A percentile compares a stretch with the other conserved stretches of the same genome.
Conservation (phyloP, 2,888 invertebrate species). For the Malthinus flaveolus region DNA sequence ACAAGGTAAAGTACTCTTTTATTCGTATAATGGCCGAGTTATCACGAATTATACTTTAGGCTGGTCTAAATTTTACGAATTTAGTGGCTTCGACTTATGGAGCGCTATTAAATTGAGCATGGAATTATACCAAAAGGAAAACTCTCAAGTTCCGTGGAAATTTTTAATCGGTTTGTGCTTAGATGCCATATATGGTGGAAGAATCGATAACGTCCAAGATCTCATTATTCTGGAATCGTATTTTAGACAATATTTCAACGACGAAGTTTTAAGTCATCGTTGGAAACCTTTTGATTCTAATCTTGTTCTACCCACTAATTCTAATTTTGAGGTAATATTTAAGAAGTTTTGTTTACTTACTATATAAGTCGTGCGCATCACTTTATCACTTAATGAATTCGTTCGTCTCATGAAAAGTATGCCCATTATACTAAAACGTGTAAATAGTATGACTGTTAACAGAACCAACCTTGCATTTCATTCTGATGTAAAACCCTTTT, state of each 20-base stretch:
- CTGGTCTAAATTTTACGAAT: slow-evolving; percentile 89
- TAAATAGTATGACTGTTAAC: no score
- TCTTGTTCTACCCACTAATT: slow-evolving; percentile 58
- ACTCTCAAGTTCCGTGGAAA: slow-evolving; percentile 64
- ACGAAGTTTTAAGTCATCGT: slow-evolving; percentile 62
- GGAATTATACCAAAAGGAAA: slow-evolving; percentile 50
- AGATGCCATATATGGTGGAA: slow-evolving; percentile 83
- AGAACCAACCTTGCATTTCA: no score
- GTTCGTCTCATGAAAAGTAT: no score
- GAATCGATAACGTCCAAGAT: slow-evolving; percentile 80
- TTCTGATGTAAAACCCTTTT: no score
- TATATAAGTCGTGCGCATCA: no score
- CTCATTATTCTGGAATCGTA: slow-evolving; percentile 68
- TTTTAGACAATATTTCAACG: slow-evolving; percentile 64
- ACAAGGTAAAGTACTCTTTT: slow-evolving; percentile 60
- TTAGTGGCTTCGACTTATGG: slow-evolving; percentile 78
- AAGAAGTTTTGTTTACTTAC: slow-evolving; percentile 6
- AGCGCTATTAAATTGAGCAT: slow-evolving; percentile 70
- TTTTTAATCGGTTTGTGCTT: slow-evolving; percentile 76
- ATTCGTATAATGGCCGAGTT: not conserved
- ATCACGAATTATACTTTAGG: slow-evolving; percentile 52
- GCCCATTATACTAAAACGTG: no score
- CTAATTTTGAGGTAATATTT: slow-evolving; percentile 56
- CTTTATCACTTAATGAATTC: no score
- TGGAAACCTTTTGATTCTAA: slow-evolving; percentile 61